phyloP scores from a whole-genome alignment of 2,797 vertebrate species.

The Sebastes oblongus region DNA sequence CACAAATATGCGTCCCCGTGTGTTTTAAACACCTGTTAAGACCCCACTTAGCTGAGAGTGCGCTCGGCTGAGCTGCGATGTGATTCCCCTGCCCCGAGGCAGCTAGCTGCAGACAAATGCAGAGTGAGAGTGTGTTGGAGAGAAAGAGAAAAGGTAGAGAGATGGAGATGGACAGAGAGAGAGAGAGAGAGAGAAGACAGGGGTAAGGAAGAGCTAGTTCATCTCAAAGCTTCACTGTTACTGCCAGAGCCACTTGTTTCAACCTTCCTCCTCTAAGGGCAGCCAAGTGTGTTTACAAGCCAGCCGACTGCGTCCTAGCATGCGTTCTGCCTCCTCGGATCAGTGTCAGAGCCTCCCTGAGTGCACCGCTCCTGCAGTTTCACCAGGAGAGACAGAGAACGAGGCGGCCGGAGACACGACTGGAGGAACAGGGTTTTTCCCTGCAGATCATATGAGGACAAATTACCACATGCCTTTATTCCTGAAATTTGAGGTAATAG shows the following conservation, averaged over 20 bases:
- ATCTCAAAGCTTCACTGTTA: slow-evolving; percentile 34
- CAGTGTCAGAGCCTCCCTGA: slow-evolving; percentile 67
- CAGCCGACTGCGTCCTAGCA: slow-evolving; percentile 61
- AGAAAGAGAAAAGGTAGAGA: background rate
- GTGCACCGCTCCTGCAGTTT: slow-evolving; percentile 46
- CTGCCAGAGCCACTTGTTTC: slow-evolving; percentile 65
- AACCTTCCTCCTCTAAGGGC: slow-evolving; percentile 60
- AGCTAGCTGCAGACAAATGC: slow-evolving; percentile 3
- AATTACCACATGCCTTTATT: background rate
- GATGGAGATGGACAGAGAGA: slow-evolving; percentile 2
- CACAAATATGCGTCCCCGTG: slow-evolving; percentile 63
- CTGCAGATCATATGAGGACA: background rate
- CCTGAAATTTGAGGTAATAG: background rate
- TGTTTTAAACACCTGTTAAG: slow-evolving; percentile 72
- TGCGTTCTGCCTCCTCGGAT: slow-evolving; percentile 72
- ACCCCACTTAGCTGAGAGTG: slow-evolving; percentile 51
- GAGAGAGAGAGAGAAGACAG: background rate
- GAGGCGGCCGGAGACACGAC: slow-evolving; percentile 16
- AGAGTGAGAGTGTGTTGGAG: background rate
- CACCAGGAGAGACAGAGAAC: slow-evolving; percentile 31
- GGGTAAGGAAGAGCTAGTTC: background rate
- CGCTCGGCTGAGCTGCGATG: slow-evolving; percentile 23
- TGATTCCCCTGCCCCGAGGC: slow-evolving; percentile 33
- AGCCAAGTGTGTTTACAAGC: slow-evolving; percentile 72
- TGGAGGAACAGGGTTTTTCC: background rate